Evolutionary conservation across 2,113 vertebrate species (phyloP).

Genomic region (Hippocampus abdominalis): DNA sequence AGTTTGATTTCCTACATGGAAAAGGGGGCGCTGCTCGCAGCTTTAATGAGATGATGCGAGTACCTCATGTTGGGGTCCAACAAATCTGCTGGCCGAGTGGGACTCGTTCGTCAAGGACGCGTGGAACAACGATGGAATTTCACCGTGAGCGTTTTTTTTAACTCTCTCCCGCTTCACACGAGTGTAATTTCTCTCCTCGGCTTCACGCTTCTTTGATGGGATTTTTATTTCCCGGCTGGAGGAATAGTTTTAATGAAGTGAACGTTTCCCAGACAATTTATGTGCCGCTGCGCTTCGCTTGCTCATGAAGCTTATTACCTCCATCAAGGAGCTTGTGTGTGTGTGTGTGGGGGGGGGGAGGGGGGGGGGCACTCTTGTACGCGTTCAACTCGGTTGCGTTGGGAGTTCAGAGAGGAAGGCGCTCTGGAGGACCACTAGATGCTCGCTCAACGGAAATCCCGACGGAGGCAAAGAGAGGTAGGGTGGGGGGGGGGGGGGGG

Average conservation of each 20-base stretch:
- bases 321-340: background rate
- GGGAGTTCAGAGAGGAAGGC: background rate
- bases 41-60: background rate
- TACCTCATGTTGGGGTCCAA: background rate
- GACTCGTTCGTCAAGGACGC: conserved; percentile 28
- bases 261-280: conserved; percentile 2
- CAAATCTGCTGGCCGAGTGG: background rate
- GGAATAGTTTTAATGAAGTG: conserved; percentile 10
- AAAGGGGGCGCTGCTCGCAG: background rate
- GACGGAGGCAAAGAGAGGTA: background rate
- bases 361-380: background rate
- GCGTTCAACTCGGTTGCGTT: too few species aligned
- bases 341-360: too few species aligned
- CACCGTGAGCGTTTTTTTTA: conserved; percentile 6
- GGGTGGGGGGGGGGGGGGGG: too few species aligned
- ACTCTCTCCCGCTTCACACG: conserved; percentile 2
- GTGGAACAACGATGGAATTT: conserved; percentile 31
- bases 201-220: conserved; percentile 10
- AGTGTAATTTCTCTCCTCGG: conserved; percentile 20
- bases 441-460: background rate
- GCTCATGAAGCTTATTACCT: background rate
- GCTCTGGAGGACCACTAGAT: background rate
- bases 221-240: conserved; percentile 14
- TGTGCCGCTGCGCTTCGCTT: background rate
- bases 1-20: background rate